Base-by-base conservation (phyloP, 2,797 vertebrate genomes). In the Macroramphosus scolopax region DNA sequence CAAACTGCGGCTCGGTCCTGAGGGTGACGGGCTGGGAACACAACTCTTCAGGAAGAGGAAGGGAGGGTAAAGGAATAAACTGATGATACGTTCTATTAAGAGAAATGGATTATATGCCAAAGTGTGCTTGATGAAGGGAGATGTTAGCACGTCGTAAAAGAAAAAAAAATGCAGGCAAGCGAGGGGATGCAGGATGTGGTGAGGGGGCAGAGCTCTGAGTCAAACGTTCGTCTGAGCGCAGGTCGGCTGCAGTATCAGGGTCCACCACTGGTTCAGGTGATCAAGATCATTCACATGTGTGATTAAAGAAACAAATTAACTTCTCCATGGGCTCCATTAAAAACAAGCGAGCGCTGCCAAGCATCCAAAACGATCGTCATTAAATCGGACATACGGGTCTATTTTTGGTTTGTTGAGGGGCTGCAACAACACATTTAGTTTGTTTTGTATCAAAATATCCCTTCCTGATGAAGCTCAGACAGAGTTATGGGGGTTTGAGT, bases 21-120 rank as follows among this genome's bases (percentile, higher is more conserved):
- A 74, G 80, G 73, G 64, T 66, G 66, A 78, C 64, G 63, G 68
- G 60, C 72, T 74, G 64, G 64, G 63, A 83, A 76, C 62, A 67
- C 47, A 58, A 48, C 49, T 67, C 62, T 71, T 78, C 65, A 55
- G 72, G 56, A 74, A 69, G 59, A 70, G 63, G 61, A 68, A 69
- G 65, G 57, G 80, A 68, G 52, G 48, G 63, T 10, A 39, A 33
- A 37, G 33, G 35, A 50, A 79, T 63, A 63, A 43, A 62, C 15
- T 50, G 63, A 65, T 72, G 64, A 35, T 30, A 33, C 28, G 68
- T 74, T 70, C 59, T 71, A 80, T 68, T 55, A 58, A 53, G 42
- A 54, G 50, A 63, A 71, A 71, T 43, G 28, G 36, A 53, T 29
- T 29, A 53, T 46, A 66, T 75, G 44, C 51, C 52, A 57, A 37